Conservation (phyloP, 1,140 invertebrate species). For the Xylocopa sonorina region DNA sequence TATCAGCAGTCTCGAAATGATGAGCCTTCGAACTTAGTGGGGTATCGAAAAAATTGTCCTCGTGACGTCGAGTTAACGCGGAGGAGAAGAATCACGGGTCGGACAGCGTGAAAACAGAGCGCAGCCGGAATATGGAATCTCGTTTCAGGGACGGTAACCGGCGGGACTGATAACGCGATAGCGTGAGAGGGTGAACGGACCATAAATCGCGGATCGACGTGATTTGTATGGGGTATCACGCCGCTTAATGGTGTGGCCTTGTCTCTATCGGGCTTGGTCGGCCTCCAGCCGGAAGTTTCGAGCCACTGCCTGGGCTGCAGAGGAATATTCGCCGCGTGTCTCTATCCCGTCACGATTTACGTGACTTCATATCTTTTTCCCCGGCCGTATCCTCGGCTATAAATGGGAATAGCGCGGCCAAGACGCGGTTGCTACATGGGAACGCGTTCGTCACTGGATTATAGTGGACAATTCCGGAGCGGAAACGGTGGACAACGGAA, state of each 20-base stretch:
- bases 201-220: constrained; percentile 77
- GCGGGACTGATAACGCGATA: constrained; percentile 72
- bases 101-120: constrained; percentile 46
- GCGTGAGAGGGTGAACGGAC: constrained; percentile 65
- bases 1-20: no score
- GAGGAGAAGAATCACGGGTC: constrained; percentile 27
- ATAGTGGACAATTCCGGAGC: background rate
- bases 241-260: constrained; percentile 74
- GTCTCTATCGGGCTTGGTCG: constrained; percentile 66
- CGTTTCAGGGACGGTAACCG: constrained; percentile 57
- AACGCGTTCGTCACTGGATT: constrained; percentile 2
- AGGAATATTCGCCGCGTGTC: constrained; percentile 56
- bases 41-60: no score
- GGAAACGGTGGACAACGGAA: background rate
- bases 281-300: constrained; percentile 66
- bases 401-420: constrained; percentile 35
- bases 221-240: constrained; percentile 76
- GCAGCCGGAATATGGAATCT: constrained; percentile 57
- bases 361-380: constrained; percentile 57
- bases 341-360: constrained; percentile 59
- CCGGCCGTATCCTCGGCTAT: constrained; percentile 3
- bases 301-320: constrained; percentile 59
- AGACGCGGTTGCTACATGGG: background rate
- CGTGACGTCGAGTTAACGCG: constrained; percentile 9
- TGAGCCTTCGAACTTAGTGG: no score